These are phyloP conservation scores for Papilio xuthus DNA, from an alignment of 1,140 invertebrate genomes.

Conservation along the genomic window DNA sequence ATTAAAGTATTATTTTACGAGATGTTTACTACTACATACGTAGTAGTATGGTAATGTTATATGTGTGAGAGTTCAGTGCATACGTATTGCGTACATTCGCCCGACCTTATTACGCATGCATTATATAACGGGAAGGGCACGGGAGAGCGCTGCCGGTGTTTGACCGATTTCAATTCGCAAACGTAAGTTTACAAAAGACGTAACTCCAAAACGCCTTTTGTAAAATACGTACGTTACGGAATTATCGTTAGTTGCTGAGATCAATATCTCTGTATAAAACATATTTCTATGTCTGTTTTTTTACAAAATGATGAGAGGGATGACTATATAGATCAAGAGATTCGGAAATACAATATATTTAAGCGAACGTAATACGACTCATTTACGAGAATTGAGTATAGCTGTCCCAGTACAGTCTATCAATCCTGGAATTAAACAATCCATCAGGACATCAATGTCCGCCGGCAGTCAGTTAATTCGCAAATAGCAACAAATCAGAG, in stretches of 20 bases:
- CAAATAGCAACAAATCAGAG: constrained; percentile 27
- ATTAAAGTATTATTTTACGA: no score
- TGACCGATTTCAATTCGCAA: constrained; percentile 1
- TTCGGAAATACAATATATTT: neutral
- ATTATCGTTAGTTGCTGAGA: no score
- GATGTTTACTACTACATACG: neutral
- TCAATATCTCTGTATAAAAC: no score
- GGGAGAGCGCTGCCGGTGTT: neutral
- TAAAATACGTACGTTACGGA: neutral
- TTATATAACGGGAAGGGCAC: constrained; percentile 21
- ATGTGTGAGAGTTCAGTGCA: neutral
- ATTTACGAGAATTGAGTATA: neutral
- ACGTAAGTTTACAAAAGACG: neutral
- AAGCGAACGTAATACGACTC: neutral
- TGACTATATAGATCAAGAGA: no score
- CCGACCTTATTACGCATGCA: constrained; percentile 23
- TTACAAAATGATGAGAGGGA: no score
- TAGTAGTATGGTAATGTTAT: neutral
- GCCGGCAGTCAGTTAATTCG: constrained; percentile 23
- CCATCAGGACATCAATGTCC: constrained; percentile 2
- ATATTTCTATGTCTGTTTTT: no score
- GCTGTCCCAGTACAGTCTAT: neutral
- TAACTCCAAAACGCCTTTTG: neutral
- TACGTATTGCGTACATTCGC: neutral
- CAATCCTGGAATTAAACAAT: neutral